phyloP scores from a whole-genome alignment of 2,888 invertebrate species.

The Temnothorax unifasciatus region DNA sequence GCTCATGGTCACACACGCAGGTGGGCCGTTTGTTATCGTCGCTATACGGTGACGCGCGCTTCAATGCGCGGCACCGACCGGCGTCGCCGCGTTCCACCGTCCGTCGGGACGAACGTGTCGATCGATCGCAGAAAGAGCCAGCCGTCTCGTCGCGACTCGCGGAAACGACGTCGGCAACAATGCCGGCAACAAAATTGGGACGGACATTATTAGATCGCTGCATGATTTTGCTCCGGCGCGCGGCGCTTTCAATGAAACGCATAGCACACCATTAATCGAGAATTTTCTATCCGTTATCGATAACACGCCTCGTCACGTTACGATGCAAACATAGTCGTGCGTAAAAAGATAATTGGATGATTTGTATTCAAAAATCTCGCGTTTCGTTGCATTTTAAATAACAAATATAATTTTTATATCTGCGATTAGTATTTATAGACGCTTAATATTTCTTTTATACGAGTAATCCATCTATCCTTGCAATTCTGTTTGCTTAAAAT shows the following conservation, averaged over 20 bases:
- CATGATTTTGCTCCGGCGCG: slow-evolving; percentile 25
- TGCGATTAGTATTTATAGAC: background rate
- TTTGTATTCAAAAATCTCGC: background rate
- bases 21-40: slow-evolving; percentile 51
- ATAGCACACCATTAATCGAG: background rate
- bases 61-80: slow-evolving; percentile 30
- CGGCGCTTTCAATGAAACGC: slow-evolving; percentile 41
- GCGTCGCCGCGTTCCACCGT: slow-evolving; percentile 37
- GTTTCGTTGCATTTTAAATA: background rate
- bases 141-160: slow-evolving; percentile 54
- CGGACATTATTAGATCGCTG: slow-evolving; percentile 53
- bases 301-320: background rate
- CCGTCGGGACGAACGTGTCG: slow-evolving; percentile 34
- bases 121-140: slow-evolving; percentile 56
- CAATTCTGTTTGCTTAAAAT: background rate
- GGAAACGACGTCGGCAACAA: slow-evolving; percentile 49
- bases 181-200: slow-evolving; percentile 44
- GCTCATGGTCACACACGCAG: slow-evolving; percentile 47
- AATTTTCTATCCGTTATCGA: slow-evolving; percentile 33
- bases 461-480: background rate
- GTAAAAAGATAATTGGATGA: background rate
- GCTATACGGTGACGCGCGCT: slow-evolving; percentile 45
- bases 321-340: background rate
- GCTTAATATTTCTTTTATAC: background rate
- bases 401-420: background rate